These are phyloP conservation scores for Scaptomyza caliginosa DNA, from an alignment of 2,888 invertebrate species.

Conservation along the genomic window DNA sequence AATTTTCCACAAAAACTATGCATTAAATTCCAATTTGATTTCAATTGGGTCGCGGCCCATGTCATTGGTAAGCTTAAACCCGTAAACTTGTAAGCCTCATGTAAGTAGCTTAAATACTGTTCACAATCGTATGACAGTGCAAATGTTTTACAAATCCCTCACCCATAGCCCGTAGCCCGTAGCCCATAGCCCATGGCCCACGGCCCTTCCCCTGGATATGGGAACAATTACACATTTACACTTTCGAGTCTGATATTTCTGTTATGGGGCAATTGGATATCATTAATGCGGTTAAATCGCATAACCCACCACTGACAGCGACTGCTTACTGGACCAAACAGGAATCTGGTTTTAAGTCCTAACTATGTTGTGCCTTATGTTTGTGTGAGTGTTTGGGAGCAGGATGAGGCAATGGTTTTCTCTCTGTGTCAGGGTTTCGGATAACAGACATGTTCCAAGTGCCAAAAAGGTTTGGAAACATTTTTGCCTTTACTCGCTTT, in stretches of 20 bases:
- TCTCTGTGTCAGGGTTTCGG: constrained; percentile 15
- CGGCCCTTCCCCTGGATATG: not conserved
- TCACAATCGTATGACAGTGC: constrained; percentile 44
- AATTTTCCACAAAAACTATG: not conserved
- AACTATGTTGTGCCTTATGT: not conserved
- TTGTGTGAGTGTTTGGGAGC: constrained; percentile 7
- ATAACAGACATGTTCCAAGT: constrained; percentile 51
- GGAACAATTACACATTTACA: constrained; percentile 64
- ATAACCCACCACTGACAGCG: constrained; percentile 45
- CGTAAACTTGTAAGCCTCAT: constrained; percentile 15
- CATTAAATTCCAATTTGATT: constrained; percentile 9
- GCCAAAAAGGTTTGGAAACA: constrained; percentile 58
- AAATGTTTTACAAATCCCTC: constrained; percentile 59
- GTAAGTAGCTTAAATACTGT: constrained; percentile 39
- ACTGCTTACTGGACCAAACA: constrained; percentile 25
- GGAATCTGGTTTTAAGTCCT: constrained; percentile 4
- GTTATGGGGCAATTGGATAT: constrained; percentile 34
- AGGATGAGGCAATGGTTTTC: not conserved
- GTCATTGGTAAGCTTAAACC: not conserved
- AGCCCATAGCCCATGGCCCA: not conserved
- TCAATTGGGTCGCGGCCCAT: not conserved
- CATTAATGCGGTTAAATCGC: constrained; percentile 71
- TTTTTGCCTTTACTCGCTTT: constrained; percentile 38
- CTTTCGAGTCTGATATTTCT: constrained; percentile 19
- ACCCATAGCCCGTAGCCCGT: not conserved